Evolutionary conservation across 2,797 vertebrate species (phyloP), one percentile per base, ranked within the genome.

Genomic region (Syngnathus rostellatus): DNA sequence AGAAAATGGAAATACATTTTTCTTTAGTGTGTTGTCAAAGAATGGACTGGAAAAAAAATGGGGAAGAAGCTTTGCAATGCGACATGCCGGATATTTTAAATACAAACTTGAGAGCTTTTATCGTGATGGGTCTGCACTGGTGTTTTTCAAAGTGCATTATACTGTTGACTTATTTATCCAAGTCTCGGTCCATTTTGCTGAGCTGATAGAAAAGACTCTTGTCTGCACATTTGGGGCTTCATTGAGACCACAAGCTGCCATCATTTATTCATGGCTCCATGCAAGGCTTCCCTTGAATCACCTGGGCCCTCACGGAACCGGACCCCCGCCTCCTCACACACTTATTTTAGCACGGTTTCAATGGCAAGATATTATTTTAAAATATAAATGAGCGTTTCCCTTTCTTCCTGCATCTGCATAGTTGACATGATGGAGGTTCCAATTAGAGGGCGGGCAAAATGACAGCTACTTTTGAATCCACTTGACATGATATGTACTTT

Each of bases 111-210:
- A 70, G 77, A 77, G 77, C 79, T 79, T 81, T 73, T 59, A 63
- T 65, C 70, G 8, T 19, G 64, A 72, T 17, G 1, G 68, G 69
- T 68, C 72, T 68, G 51, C 66, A 51, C 70, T 50, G 45, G 71
- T 60, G 66, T 77, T 82, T 64, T 25, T 70, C 80, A 63, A 72
- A 77, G 72, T 68, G 77, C 76, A 85, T 77, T 19, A 74, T 67
- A 68, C 66, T 64, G 65, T 75, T 89, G 76, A 88, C 50, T 89
- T 88, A 89, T 90, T 88, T 75, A 89, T 82, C 64, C 11, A 2
- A 40, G 72, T 67, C 55, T 78, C 46, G 55, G 66, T 72, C 75
- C 78, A 66, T 76, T 57, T 72, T 74, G 58, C 64, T 51, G 40
- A 6, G 69, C 70, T 76, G 77, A 25, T 62, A 60, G 63, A 66